A percentile compares a stretch with the other conserved stretches of the same genome.
Evolutionary conservation across 2,888 invertebrate genomes (phyloP).

Genomic region (Lomographa bimaculata): DNA sequence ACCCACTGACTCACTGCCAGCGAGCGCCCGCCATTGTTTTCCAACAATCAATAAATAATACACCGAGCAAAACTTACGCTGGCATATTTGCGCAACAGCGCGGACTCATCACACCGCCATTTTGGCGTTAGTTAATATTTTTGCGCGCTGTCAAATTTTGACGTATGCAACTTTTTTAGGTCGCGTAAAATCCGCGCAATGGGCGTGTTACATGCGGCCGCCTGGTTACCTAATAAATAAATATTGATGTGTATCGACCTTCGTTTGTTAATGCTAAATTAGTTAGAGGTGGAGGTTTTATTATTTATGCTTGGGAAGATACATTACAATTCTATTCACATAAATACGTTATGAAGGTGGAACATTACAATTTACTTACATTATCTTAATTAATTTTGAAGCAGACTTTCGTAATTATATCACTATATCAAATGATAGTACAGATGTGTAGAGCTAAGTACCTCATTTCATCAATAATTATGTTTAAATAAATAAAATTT

Average conservation of each 20-base stretch:
- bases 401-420: too few species aligned
- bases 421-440: too few species aligned
- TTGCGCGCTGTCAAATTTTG: conserved; percentile 54
- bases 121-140: conserved; percentile 53
- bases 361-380: conserved; percentile 4
- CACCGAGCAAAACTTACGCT: conserved; percentile 69
- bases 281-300: conserved; percentile 47
- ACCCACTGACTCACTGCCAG: conserved; percentile 81
- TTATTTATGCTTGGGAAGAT: conserved; percentile 30
- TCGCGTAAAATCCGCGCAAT: conserved; percentile 40
- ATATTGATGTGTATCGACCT: conserved; percentile 60
- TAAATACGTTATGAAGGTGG: conserved; percentile 3
- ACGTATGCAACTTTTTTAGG: conserved; percentile 51
- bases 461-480: too few species aligned
- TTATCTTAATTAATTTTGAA: too few species aligned
- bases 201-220: conserved; percentile 36
- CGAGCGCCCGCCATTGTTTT: conserved; percentile 79
- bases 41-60: conserved; percentile 83
- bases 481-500: too few species aligned
- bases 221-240: conserved; percentile 48
- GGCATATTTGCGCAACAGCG: conserved; percentile 68
- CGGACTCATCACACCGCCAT: conserved; percentile 56
- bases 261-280: conserved; percentile 51
- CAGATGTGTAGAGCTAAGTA: too few species aligned
- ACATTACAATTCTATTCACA: conserved; percentile 16